Base-by-base conservation (phyloP, 2,888 invertebrate genomes). In the Didymodactylos carnosus region DNA sequence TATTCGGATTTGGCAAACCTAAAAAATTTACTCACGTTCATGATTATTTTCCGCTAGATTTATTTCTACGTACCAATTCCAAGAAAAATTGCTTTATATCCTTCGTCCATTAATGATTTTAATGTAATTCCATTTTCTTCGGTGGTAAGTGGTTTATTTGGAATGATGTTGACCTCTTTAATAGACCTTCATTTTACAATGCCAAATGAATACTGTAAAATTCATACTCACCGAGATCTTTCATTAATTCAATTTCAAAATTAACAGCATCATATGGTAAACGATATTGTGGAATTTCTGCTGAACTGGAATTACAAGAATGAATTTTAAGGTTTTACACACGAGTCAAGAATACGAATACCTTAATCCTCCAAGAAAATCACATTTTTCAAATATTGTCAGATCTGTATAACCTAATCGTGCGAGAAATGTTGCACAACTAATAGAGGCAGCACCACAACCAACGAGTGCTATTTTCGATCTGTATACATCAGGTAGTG, bases 231-330 rank as follows among this genome's bases (percentile, higher is more conserved):
- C 94, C 95, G 70, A 98, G 85, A 84, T 98, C 92, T 83, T 89
- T 89, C 70, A 94, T 91, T 41, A 95, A 86, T 71, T 91, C 87
- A 19, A 94, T 88, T 85, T 98, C 98, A 83, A 91, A 98, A 79
- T 91, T 88, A 0, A 98, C 92, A 2, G 91, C 92, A 76, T 90
- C 89, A 79, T 88, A 90, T 0, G 98, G 97, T 39, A 98, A 86
- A 53, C 98, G 90, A 82, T 92, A 98, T 81, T 97, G 94, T 0
- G 97, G 97, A 78, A 97, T 97, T 85, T 98, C 97, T 0, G 92
- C 87, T 0, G 94, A 88, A 81, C 95, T 94, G 10, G n/a, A n/a
- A n/a, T n/a, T n/a, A n/a, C n/a, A n/a, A n/a, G n/a, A n/a, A n/a
- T n/a, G n/a, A n/a, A 25, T 3, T 41, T 49, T 43, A 39, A 41